phyloP scores from a whole-genome alignment of 2,797 vertebrate species.

The Sphenodon punctatus region DNA sequence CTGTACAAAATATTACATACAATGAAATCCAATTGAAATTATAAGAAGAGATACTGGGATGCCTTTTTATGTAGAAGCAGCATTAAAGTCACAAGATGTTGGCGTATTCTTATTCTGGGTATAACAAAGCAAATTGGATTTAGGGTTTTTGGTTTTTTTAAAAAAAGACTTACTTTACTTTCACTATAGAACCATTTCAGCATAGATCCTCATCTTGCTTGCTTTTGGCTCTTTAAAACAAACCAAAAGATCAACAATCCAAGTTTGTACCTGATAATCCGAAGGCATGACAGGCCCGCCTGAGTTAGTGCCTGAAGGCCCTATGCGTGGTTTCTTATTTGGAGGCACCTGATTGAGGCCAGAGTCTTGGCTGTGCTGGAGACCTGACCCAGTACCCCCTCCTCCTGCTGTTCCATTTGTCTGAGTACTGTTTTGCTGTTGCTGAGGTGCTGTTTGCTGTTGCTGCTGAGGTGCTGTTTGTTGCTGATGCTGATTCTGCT shows the following conservation, averaged over 20 bases:
- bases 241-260: not conserved
- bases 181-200: no score
- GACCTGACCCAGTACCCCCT: constrained; percentile 66
- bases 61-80: not conserved
- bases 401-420: constrained; percentile 88
- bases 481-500: constrained; percentile 84
- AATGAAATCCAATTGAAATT: not conserved
- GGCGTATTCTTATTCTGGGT: not conserved
- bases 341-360: constrained; percentile 91
- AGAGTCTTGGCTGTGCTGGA: constrained; percentile 87
- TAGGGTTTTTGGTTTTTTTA: no score
- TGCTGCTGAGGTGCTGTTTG: constrained; percentile 81
- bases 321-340: constrained; percentile 94
- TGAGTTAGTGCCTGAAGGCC: constrained; percentile 87
- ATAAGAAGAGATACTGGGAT: not conserved
- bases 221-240: rapidly evolving
- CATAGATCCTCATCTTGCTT: not conserved
- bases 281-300: constrained; percentile 89
- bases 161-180: no score
- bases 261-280: constrained; percentile 90
- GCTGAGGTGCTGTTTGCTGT: constrained; percentile 80
- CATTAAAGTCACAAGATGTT: not conserved
- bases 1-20: not conserved
- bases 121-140: not conserved
- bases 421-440: constrained; percentile 84